Evolutionary conservation across 1,140 invertebrate genomes (phyloP).

Genomic region (Euura saliciscinereae): DNA sequence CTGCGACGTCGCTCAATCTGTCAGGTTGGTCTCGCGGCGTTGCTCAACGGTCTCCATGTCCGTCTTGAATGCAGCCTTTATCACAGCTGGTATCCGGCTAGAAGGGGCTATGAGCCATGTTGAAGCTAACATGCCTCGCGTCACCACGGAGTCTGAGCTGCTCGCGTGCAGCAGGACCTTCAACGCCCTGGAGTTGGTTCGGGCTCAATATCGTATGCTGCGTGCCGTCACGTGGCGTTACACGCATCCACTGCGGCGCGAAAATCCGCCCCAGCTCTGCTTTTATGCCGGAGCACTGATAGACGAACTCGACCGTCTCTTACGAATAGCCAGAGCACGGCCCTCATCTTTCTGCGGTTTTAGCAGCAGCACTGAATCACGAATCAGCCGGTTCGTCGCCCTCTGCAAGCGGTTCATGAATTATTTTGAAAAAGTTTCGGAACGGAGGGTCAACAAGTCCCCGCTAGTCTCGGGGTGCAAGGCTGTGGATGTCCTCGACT

Average conservation of each 20-base stretch:
- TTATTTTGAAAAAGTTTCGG: slow-evolving; percentile 55
- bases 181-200: slow-evolving; percentile 43
- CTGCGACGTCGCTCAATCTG: slow-evolving; percentile 39
- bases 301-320: slow-evolving; percentile 44
- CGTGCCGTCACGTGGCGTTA: slow-evolving; percentile 54
- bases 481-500: slow-evolving; percentile 51
- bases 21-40: slow-evolving; percentile 52
- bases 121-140: slow-evolving; percentile 19
- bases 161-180: slow-evolving; percentile 30
- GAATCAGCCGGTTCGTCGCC: slow-evolving; percentile 26
- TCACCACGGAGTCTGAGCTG: slow-evolving; percentile 28
- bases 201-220: slow-evolving; percentile 46
- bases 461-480: slow-evolving; percentile 52
- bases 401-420: slow-evolving; percentile 54
- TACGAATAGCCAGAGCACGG: slow-evolving; percentile 24
- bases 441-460: slow-evolving; percentile 51
- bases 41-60: slow-evolving; percentile 42
- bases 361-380: slow-evolving; percentile 17
- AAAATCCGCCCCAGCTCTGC: slow-evolving; percentile 40
- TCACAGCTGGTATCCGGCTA: slow-evolving; percentile 36
- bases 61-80: slow-evolving; percentile 48
- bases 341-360: slow-evolving; percentile 20
- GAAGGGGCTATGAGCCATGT: slow-evolving; percentile 30
- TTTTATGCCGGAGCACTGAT: slow-evolving; percentile 51
- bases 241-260: slow-evolving; percentile 43